A percentile compares a stretch with the other conserved stretches of the same genome.
Evolutionary conservation across 2,113 vertebrate species (phyloP).

Genomic region (Sula dactylatra): DNA sequence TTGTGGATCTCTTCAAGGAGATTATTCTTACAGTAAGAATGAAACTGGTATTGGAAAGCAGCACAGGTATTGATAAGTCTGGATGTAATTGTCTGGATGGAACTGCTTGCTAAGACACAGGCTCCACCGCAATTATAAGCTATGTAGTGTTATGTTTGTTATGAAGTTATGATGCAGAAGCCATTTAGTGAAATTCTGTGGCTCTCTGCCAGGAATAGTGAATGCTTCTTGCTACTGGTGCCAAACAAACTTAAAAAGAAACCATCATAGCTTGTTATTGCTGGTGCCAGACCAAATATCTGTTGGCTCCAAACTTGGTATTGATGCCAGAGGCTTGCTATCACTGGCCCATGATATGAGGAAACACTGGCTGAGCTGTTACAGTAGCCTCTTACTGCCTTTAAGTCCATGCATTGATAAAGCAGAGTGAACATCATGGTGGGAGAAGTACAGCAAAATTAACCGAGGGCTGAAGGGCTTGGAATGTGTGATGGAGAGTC

Average conservation of each 20-base stretch:
- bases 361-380: not conserved
- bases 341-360: conserved; percentile 55
- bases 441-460: not conserved
- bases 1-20: not conserved
- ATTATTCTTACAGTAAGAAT: not conserved
- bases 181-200: conserved; percentile 49
- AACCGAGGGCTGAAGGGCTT: not conserved
- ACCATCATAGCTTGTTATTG: conserved; percentile 52
- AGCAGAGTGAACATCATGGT: not conserved
- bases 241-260: conserved; percentile 65
- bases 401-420: not conserved
- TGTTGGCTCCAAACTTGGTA: conserved; percentile 39
- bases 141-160: conserved; percentile 8
- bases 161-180: conserved; percentile 44
- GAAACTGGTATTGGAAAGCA: not conserved
- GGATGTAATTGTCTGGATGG: not conserved
- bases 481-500: not conserved
- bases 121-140: not conserved
- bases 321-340: conserved; percentile 65
- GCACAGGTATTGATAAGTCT: not conserved
- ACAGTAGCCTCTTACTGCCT: not conserved
- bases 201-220: conserved; percentile 36
- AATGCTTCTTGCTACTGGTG: conserved; percentile 47
- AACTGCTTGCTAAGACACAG: not conserved
- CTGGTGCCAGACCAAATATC: conserved; percentile 64